Percentiles rank a stretch among this genome's conserved stretches.
These are phyloP conservation scores for Solea senegalensis DNA, from an alignment of 2,113 vertebrate genomes.

Conservation along the genomic window DNA sequence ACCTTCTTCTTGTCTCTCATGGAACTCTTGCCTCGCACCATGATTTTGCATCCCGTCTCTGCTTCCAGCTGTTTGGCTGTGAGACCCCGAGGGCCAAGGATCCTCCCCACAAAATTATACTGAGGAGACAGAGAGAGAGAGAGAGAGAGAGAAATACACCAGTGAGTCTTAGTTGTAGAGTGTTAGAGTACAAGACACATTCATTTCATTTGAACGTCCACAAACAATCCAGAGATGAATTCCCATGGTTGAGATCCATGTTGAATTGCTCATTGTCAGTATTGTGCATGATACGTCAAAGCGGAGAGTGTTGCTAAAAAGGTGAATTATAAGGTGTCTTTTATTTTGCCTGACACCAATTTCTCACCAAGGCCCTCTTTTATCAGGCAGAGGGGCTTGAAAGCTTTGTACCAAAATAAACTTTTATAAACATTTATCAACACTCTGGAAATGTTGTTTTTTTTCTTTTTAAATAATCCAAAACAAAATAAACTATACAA, in stretches of 20 bases:
- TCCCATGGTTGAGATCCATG: too few relatives aligned
- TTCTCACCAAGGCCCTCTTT: conserved; percentile 66
- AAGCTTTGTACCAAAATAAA: conserved; percentile 70
- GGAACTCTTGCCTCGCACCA: conserved; percentile 87
- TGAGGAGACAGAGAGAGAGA: conserved; percentile 62
- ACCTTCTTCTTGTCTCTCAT: conserved; percentile 89
- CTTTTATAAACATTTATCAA: conserved; percentile 53
- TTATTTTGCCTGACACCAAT: conserved; percentile 46
- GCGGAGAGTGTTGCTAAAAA: not conserved
- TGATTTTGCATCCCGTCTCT: conserved; percentile 87
- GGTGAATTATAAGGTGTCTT: conserved; percentile 17
- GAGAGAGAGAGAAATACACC: conserved; percentile 40
- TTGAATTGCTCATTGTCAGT: too few relatives aligned
- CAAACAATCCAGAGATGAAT: too few relatives aligned
- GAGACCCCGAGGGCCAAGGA: conserved; percentile 85
- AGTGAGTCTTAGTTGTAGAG: conserved; percentile 31
- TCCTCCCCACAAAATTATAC: conserved; percentile 88
- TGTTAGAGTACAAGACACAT: too few relatives aligned
- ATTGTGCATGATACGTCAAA: too few relatives aligned
- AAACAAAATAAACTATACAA: conserved; percentile 66
- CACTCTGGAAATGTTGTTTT: conserved; percentile 58
- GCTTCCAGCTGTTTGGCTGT: conserved; percentile 88
- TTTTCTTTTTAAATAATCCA: conserved; percentile 70
- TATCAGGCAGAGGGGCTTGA: conserved; percentile 62
- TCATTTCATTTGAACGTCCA: not conserved